These are phyloP conservation scores for Mormyrus iriodes DNA, from an alignment of 2,113 vertebrate genomes.

Conservation along the genomic window DNA sequence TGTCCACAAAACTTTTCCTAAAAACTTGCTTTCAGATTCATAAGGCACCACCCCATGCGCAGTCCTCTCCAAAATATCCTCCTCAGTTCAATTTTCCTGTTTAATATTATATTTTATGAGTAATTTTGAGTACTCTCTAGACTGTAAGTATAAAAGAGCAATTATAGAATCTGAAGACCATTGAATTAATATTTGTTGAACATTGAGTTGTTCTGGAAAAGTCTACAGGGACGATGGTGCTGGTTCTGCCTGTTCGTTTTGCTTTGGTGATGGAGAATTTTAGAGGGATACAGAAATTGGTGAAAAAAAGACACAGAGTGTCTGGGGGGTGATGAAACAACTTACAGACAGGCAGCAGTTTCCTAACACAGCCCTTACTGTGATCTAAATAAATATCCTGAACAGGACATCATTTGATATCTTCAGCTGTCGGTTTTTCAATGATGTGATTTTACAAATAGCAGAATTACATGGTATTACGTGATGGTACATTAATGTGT, in stretches of 20 bases:
- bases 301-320: neutral
- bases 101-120: neutral
- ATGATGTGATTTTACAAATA: neutral
- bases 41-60: neutral
- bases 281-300: neutral
- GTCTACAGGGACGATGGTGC: neutral
- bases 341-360: neutral
- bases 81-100: neutral
- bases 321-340: neutral
- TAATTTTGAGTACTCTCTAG: neutral
- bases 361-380: neutral
- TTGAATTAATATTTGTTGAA: neutral
- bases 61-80: neutral
- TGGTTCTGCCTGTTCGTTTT: neutral
- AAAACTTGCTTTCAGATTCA: neutral
- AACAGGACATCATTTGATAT: neutral
- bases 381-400: neutral
- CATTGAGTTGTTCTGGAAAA: no score
- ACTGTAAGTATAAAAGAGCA: neutral
- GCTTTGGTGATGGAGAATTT: neutral
- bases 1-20: conserved; percentile 3
- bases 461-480: neutral
- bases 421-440: neutral
- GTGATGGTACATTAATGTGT: neutral
- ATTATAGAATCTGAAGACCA: neutral